A percentile compares a stretch with the other conserved stretches of the same genome.
Conservation (phyloP, 2,888 invertebrate species). For the Drosophila recens region DNA sequence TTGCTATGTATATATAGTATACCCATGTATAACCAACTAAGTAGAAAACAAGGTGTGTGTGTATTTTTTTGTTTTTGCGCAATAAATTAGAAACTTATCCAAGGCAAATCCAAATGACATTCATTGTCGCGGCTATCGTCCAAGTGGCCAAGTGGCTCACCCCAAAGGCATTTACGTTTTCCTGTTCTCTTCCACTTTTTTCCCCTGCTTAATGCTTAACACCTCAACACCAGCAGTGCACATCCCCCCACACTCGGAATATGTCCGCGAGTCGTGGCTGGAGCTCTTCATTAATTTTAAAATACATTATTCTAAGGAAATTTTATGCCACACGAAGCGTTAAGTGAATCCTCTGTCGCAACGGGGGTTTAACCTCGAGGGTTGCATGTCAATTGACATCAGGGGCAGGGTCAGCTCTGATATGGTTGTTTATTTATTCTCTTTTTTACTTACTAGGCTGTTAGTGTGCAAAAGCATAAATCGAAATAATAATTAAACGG, state of each 20-base stretch:
- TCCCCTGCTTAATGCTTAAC: slow-evolving; percentile 53
- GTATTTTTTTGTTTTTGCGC: slow-evolving; percentile 48
- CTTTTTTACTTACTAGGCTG: slow-evolving; percentile 43
- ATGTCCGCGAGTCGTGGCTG: slow-evolving; percentile 5
- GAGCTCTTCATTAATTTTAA: slow-evolving; percentile 73
- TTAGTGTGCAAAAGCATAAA: slow-evolving; percentile 57
- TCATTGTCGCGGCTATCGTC: slow-evolving; percentile 50
- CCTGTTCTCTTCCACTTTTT: slow-evolving; percentile 8
- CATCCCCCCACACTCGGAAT: slow-evolving; percentile 24
- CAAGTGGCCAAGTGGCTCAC: slow-evolving; percentile 25
- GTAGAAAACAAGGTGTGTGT: slow-evolving; percentile 40
- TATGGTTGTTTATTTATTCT: slow-evolving; percentile 41
- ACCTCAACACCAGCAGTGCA: slow-evolving; percentile 64
- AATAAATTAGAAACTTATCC: slow-evolving; percentile 78
- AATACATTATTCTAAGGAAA: slow-evolving; percentile 62
- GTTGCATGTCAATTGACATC: slow-evolving; percentile 24
- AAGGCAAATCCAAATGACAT: slow-evolving; percentile 73
- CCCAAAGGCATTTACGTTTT: slow-evolving; percentile 21
- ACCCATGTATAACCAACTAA: slow-evolving; percentile 19
- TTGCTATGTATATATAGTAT: slow-evolving; percentile 1
- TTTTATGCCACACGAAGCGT: slow-evolving; percentile 72
- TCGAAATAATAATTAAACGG: slow-evolving; percentile 25
- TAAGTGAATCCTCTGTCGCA: slow-evolving; percentile 56
- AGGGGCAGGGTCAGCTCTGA: slow-evolving; percentile 20
- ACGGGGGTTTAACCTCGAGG: slow-evolving; percentile 20